phyloP scores from a whole-genome alignment of 2,888 invertebrate species.

The Diarsia brunnea region DNA sequence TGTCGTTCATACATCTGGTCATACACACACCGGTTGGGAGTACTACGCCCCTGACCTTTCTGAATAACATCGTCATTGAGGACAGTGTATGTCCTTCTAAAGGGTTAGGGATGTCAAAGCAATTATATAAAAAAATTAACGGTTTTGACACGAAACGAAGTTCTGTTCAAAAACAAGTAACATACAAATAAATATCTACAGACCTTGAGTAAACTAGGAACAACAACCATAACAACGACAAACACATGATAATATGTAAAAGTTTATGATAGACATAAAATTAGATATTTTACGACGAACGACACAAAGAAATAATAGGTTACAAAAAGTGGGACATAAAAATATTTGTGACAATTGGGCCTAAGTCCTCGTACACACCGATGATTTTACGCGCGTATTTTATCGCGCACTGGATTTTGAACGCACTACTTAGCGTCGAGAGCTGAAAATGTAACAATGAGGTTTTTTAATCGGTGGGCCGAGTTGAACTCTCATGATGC shows the following conservation, averaged over 20 bases:
- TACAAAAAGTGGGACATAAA: conserved; percentile 18
- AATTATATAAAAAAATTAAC: neutral
- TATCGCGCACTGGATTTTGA: neutral
- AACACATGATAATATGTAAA: conserved; percentile 16
- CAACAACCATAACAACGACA: neutral
- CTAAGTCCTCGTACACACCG: neutral
- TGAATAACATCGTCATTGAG: neutral
- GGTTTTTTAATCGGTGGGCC: neutral
- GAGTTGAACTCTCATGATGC: neutral
- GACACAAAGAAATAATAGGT: conserved; percentile 7
- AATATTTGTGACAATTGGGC: neutral
- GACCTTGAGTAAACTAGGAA: neutral
- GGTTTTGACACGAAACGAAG: neutral
- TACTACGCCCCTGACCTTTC: neutral
- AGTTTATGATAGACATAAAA: conserved; percentile 46
- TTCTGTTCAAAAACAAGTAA: neutral
- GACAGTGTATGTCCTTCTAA: neutral
- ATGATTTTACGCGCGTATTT: neutral
- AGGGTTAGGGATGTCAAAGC: neutral
- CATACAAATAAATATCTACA: neutral
- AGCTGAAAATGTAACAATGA: neutral
- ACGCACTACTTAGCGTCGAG: neutral
- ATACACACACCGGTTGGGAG: neutral
- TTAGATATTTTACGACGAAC: conserved; percentile 32
- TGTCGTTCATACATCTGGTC: neutral